Evolutionary conservation across 2,113 vertebrate species (phyloP).

Genomic region (Ictidomys tridecemlineatus): DNA sequence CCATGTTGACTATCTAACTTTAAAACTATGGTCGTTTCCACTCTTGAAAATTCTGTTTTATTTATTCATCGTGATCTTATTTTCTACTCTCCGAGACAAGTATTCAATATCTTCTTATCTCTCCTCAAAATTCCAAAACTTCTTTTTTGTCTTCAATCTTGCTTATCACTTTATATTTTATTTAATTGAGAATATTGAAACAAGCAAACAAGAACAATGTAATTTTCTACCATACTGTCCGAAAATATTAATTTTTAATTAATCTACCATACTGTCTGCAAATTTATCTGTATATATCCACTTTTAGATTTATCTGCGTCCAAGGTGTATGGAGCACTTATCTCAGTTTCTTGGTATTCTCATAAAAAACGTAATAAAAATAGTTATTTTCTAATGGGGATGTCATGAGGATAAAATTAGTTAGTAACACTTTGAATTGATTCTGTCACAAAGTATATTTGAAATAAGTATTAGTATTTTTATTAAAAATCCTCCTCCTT

Average conservation of each 20-base stretch:
- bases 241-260: no score
- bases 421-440: not conserved
- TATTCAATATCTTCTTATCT: not conserved
- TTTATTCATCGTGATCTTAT: not conserved
- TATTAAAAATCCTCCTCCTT: not conserved
- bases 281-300: not conserved
- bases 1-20: not conserved
- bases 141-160: not conserved
- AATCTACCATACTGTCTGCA: not conserved
- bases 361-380: not conserved
- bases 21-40: not conserved
- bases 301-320: not conserved
- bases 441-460: not conserved
- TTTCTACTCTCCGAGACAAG: not conserved
- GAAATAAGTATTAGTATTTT: not conserved
- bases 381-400: not conserved
- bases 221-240: not conserved
- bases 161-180: not conserved
- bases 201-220: not conserved
- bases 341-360: not conserved
- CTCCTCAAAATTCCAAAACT: not conserved
- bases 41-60: not conserved
- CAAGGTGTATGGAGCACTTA: not conserved
- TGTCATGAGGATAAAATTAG: not conserved
- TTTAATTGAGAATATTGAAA: not conserved